phyloP scores from a whole-genome alignment of 35 echinoderm and acorn worm species.

The Ophioderma brevispina region DNA sequence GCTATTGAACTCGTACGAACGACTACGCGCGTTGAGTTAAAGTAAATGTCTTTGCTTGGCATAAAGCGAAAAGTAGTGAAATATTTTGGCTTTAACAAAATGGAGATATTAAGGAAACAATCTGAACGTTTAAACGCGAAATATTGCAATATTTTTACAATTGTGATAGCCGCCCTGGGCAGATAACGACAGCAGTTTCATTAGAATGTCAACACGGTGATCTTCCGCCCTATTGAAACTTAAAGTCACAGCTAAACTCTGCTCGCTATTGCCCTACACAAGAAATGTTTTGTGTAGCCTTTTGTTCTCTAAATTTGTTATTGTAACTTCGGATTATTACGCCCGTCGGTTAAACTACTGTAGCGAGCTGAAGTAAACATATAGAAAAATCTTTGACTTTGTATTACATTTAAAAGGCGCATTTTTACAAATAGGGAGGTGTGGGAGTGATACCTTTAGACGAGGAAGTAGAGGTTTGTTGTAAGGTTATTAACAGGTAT shows the following conservation, averaged over 20 bases:
- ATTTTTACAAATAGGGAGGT: not conserved
- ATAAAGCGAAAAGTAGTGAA: too few relatives aligned
- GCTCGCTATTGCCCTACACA: not conserved
- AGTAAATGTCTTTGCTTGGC: too few relatives aligned
- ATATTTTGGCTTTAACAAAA: too few relatives aligned
- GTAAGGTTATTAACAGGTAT: not conserved
- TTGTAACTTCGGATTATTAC: not conserved
- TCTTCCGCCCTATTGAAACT: not conserved
- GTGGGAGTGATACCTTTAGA: not conserved
- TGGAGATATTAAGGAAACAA: too few relatives aligned
- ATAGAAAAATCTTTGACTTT: not conserved
- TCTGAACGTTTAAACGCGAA: not conserved
- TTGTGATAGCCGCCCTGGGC: not conserved
- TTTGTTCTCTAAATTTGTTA: slow-evolving; percentile 6
- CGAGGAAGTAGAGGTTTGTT: not conserved
- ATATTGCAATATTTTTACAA: not conserved
- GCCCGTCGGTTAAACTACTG: not conserved
- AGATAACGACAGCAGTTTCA: not conserved
- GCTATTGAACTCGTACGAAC: too few relatives aligned
- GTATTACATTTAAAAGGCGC: not conserved
- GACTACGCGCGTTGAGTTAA: too few relatives aligned
- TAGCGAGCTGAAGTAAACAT: not conserved
- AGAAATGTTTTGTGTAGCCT: not conserved
- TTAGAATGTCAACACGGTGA: not conserved
- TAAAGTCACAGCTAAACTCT: not conserved